Conservation (phyloP, 2,797 vertebrate species). For the Bryconaethiops microstoma region DNA sequence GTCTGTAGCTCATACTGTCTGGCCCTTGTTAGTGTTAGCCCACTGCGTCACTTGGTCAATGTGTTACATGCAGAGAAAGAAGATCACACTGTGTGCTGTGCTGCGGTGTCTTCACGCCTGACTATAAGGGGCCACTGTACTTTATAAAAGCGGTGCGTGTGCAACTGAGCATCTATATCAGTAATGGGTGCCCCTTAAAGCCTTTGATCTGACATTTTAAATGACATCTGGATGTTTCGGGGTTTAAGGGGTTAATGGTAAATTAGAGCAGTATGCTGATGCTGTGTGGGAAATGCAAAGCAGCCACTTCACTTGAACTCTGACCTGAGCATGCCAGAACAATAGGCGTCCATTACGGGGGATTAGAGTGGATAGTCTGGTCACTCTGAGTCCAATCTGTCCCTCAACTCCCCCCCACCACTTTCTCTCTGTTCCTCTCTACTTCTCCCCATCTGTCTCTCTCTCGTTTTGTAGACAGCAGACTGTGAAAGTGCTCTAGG, state of each 20-base stretch:
- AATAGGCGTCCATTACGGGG: constrained; percentile 46
- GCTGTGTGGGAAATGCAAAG: constrained; percentile 44
- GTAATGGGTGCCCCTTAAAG: no score
- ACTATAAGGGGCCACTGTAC: no score
- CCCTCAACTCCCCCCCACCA: constrained; percentile 2
- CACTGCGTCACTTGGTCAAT: no score
- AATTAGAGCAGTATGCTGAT: constrained; percentile 25
- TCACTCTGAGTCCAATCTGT: constrained; percentile 28
- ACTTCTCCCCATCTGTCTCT: constrained; percentile 12
- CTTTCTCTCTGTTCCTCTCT: background rate
- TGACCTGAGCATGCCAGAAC: constrained; percentile 41
- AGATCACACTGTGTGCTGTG: no score
- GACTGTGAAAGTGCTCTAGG: background rate
- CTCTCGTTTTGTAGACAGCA: background rate
- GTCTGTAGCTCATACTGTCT: no score
- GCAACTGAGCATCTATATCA: no score
- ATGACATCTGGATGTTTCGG: background rate
- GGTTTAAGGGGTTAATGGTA: background rate
- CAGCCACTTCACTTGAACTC: constrained; percentile 43
- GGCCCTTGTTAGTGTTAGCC: no score
- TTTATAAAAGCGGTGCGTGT: no score
- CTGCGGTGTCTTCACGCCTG: no score
- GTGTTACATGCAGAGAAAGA: no score
- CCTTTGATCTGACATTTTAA: background rate
- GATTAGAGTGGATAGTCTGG: constrained; percentile 50